Evolutionary conservation across 64 coral and sea anemone species (phyloP).

Genomic region (Catalaphyllia jardinei): DNA sequence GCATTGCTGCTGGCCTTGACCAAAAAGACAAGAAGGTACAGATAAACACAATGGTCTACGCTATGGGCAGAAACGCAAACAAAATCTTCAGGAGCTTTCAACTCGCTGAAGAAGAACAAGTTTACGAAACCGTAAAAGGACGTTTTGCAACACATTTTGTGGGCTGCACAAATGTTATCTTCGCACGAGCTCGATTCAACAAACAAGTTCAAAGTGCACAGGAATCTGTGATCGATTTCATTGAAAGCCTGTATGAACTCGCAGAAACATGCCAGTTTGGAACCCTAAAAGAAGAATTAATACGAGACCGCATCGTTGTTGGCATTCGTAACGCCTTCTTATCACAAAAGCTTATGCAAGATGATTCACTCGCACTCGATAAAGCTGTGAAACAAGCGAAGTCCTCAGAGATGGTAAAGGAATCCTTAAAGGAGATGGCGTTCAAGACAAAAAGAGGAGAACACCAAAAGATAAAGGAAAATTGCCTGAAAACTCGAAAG

Average conservation of each 20-base stretch:
- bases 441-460: neutral
- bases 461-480: neutral
- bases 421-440: constrained; percentile 32
- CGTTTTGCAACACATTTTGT: constrained; percentile 35
- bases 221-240: constrained; percentile 31
- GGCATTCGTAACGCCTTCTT: constrained; percentile 20
- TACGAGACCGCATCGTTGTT: constrained; percentile 9
- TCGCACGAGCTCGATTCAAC: constrained; percentile 38
- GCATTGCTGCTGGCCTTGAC: neutral
- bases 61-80: constrained; percentile 54
- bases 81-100: constrained; percentile 39
- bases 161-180: constrained; percentile 25
- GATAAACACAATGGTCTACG: constrained; percentile 43
- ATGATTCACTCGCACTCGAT: constrained; percentile 16
- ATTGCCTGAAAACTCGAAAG: constrained; percentile 18
- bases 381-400: constrained; percentile 3
- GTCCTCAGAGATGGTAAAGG: constrained; percentile 39
- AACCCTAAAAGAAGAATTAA: constrained; percentile 26
- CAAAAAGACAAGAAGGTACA: constrained; percentile 24
- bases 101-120: neutral
- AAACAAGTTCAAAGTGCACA: neutral
- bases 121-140: neutral
- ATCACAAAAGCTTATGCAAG: constrained; percentile 39
- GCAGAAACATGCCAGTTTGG: constrained; percentile 1
- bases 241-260: constrained; percentile 16